Base-by-base conservation (phyloP, 1,140 invertebrate genomes). In the Berghia stephanieae region DNA sequence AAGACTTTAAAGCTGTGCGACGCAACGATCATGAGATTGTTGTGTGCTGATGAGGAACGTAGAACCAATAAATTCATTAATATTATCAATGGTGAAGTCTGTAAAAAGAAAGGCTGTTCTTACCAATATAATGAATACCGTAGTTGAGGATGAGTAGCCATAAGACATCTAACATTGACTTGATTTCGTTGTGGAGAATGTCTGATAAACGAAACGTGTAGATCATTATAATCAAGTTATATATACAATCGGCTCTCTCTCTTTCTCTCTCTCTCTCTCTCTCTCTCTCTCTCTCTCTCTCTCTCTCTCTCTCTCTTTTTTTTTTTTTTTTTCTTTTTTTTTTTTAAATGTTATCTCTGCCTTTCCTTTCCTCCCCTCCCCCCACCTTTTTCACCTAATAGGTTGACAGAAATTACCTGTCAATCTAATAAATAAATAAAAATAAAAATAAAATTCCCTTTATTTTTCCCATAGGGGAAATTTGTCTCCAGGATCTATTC, bases 71-170 rank as follows among this genome's bases (percentile, higher is more conserved):
- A n/a, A n/a, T n/a, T n/a, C n/a, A n/a, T n/a, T n/a, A n/a, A n/a
- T n/a, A n/a, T n/a, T n/a, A n/a, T n/a, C n/a, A n/a, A n/a, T n/a
- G n/a, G n/a, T n/a, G n/a, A n/a, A n/a, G n/a, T n/a, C n/a, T n/a
- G n/a, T n/a, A n/a, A n/a, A n/a, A n/a, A n/a, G n/a, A n/a, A n/a
- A n/a, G n/a, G n/a, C n/a, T n/a, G n/a, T 60, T 79, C 82, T 83
- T 80, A 87, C 86, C 80, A 73, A 86, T 85, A 40, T 49, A 79
- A 74, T 87, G 86, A 38, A 87, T 82, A 18, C 80, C 76, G 66
- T 84, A 87, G 78, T 87, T 84, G 2, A 87, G 78, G 27, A 87
- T 87, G 27, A 86, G 82, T 27, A 84, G 79, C 86, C 86, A 87
- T 63, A 86, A 73, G 40, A 85, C 74, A 82, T 87, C 86, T 46